Conservation (phyloP, 2,113 vertebrate genomes). For the Myotis yumanensis region DNA sequence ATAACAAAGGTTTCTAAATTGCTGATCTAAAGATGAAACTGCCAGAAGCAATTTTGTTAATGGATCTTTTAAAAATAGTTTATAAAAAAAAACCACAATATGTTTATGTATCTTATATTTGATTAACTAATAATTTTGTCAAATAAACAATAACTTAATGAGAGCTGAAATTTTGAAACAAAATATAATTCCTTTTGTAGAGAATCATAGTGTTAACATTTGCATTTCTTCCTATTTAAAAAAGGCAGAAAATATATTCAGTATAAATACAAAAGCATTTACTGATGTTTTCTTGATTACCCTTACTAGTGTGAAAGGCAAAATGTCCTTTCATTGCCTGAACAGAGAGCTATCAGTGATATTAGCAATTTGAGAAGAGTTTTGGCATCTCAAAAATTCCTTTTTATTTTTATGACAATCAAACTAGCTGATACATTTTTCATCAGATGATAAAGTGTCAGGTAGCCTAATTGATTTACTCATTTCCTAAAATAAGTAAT, state of each 20-base stretch:
- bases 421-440: constrained; percentile 21
- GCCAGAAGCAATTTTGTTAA: neutral
- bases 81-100: neutral
- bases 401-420: constrained; percentile 46
- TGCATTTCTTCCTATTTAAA: neutral
- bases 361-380: neutral
- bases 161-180: neutral
- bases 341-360: neutral
- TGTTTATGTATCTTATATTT: neutral
- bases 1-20: neutral
- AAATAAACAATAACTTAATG: neutral
- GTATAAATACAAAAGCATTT: neutral
- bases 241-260: neutral
- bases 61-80: neutral
- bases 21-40: neutral
- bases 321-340: neutral
- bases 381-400: neutral
- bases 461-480: constrained; percentile 24
- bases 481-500: constrained; percentile 48
- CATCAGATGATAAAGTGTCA: neutral
- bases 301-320: neutral
- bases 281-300: neutral
- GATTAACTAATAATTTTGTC: neutral
- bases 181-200: neutral
- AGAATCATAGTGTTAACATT: neutral